These are phyloP conservation scores for Hemiscyllium ocellatum DNA, from an alignment of 2,113 vertebrate species.

Conservation along the genomic window DNA sequence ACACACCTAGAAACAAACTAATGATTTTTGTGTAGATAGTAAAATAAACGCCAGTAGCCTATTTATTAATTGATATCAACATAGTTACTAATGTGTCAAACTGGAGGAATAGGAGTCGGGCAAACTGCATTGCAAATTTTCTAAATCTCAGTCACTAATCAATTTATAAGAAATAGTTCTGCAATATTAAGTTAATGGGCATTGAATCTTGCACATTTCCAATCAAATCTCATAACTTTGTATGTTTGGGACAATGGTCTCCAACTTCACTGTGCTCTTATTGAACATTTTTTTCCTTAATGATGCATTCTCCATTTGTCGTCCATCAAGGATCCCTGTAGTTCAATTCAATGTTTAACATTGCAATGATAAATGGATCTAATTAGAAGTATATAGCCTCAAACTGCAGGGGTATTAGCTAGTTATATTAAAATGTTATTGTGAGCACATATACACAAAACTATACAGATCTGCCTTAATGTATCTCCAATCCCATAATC, in stretches of 20 bases:
- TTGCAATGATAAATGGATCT: constrained; percentile 20
- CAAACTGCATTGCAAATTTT: neutral
- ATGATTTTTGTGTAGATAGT: neutral
- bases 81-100: neutral
- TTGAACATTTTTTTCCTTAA: neutral
- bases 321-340: constrained; percentile 11
- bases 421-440: neutral
- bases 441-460: neutral
- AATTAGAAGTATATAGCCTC: constrained; percentile 15
- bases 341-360: constrained; percentile 20
- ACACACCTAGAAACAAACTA: neutral
- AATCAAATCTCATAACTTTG: neutral
- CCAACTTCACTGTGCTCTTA: neutral
- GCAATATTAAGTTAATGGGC: neutral
- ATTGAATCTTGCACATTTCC: neutral
- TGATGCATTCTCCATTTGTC: constrained; percentile 14
- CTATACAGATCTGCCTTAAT: neutral
- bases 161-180: neutral
- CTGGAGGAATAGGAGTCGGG: neutral
- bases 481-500: neutral
- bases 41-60: neutral
- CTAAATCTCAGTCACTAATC: neutral
- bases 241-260: neutral
- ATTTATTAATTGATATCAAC: neutral
- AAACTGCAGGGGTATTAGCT: neutral